Base-by-base conservation (phyloP, 2,797 vertebrate genomes). In the Graptemys geographica region DNA sequence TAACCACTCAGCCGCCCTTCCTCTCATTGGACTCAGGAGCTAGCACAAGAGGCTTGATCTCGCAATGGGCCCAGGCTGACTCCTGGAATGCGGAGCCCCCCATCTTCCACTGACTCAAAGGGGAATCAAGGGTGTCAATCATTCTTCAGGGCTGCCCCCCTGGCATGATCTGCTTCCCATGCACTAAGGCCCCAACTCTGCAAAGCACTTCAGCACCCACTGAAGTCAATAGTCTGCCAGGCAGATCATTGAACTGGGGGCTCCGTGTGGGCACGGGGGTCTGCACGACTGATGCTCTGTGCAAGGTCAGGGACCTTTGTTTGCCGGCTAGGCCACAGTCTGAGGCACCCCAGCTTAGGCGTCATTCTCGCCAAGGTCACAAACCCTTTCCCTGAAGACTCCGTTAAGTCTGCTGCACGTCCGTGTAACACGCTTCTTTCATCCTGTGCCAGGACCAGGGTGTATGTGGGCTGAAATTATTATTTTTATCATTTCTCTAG, bases 251-350 rank as follows among this genome's bases (percentile, higher is more conserved):
- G 27, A 47, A 47, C 3, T 7, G 74, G 44, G 44, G 65, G 23
- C 15, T 47, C n/a, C 8, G 2, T 21, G n/a, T 37, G n/a, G 65
- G n/a, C 18, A 13, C 7, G 11, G 41, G 41, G 41, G 11, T 27
- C 72, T 74, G 72, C 72, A 44, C 6, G 3, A 8, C 44, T 47
- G 74, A 25, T 44, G 27, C 27, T 49, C 12, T 5, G 27, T 47
- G 44, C 4, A 47, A 28, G 74, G 11, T 47, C 44, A 15, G 44
- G 28, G 74, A 10, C 74, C 74, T 78, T 49, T 49, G 25, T 28
- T 8, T 49, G 21, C 4, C 1, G 8, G 15, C 15, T 16, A 18
- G 4, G 74, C 41, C 13, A 1, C 44, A 8, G 28, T 15, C 44
- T 31, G 44, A 37, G 10, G 37, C 69, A 41, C 23, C 69, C 37